Evolutionary conservation across 1,140 invertebrate genomes (phyloP), one percentile per base, ranked within the genome.

Genomic region (Aphelenchoides besseyi): DNA sequence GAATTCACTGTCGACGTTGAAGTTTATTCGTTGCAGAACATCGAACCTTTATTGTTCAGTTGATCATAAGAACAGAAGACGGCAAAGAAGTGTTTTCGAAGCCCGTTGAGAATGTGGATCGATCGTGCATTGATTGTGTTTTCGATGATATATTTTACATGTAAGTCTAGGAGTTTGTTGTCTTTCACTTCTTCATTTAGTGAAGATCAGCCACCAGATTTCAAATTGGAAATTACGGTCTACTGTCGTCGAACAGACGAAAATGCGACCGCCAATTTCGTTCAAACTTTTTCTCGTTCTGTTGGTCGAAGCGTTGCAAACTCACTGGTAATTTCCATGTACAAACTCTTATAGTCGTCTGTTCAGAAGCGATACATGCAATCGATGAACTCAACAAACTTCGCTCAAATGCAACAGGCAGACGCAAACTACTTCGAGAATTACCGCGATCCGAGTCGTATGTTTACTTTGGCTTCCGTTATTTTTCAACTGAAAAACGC

Each of bases 101-200:
- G 28, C 72, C 73, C n/a, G 12, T 35, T 26, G 74, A 73, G 29
- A 68, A 70, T 33, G 73, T 73, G 0, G 55, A 74, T 28, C 74
- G 71, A 33, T 36, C 71, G n/a, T 33, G 35, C 28, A 73, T 59
- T 48, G 71, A 73, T 36, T 32, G 68, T 30, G 41, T 73, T 37
- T 73, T 73, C 28, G 30, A 74, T n/a, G 73, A 73, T 26, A 33
- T 75, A 35, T 75, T 73, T 55, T 70, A 70, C 69, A 71, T 48
- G 68, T 32, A 29, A 68, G 66, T 9, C 5, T 68, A 8, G 59
- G 66, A 32, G n/a, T n/a, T 32, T 73, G 5, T 3, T 72, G 18
- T 3, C 12, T 71, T 71, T 8, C 2, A 30, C n/a, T n/a, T 66
- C 18, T 23, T n/a, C 8, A n/a, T 73, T 73, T 32, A 73, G 71